Conservation (phyloP, 2,797 vertebrate genomes). For the Carapus acus region DNA sequence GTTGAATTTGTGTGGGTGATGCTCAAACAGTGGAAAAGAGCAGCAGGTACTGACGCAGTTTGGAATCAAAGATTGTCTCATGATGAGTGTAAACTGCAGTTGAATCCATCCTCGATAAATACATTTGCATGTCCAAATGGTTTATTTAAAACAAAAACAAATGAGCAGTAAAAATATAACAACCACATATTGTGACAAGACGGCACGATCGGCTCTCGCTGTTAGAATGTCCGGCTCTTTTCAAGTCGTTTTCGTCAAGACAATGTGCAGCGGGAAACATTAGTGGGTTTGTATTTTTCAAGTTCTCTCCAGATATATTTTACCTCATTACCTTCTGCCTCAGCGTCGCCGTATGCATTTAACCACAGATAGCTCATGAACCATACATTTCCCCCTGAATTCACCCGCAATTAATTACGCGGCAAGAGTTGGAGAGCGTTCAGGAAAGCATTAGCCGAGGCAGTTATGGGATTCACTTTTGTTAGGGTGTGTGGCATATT, state of each 20-base stretch:
- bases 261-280: not conserved
- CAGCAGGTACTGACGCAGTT: not conserved
- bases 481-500: constrained; percentile 69
- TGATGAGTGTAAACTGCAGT: not conserved
- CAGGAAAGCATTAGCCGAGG: constrained; percentile 60
- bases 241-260: too few relatives aligned
- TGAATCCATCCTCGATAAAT: not conserved
- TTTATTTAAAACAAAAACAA: not conserved
- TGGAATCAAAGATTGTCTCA: constrained; percentile 1
- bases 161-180: not conserved
- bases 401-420: constrained; percentile 64
- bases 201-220: not conserved
- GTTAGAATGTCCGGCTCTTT: not conserved
- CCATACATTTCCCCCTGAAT: constrained; percentile 23
- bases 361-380: constrained; percentile 14
- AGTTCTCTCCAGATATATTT: too few relatives aligned
- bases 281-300: too few relatives aligned
- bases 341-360: constrained; percentile 3
- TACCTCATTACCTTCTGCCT: too few relatives aligned
- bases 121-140: not conserved
- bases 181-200: not conserved
- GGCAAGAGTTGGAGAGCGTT: constrained; percentile 60
- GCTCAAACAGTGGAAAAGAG: too few relatives aligned
- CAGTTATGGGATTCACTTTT: constrained; percentile 68
- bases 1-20: too few relatives aligned